phyloP scores from a whole-genome alignment of 2,113 vertebrate species.

The Anser cygnoides region DNA sequence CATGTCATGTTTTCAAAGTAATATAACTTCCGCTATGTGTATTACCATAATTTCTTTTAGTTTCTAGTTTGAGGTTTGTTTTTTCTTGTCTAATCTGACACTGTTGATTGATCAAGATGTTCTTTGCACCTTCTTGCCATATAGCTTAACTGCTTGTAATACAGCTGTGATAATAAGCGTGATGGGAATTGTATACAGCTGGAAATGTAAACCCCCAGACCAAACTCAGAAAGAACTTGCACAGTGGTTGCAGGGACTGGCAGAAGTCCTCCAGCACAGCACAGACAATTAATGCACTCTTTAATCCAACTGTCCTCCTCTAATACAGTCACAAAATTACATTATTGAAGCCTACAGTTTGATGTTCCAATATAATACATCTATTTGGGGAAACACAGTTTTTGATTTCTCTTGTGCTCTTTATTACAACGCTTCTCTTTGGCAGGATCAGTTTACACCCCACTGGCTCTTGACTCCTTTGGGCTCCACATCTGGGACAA shows the following conservation, averaged over 20 bases:
- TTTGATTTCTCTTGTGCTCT: background rate
- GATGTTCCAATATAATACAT: background rate
- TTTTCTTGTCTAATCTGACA: background rate
- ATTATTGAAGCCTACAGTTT: background rate
- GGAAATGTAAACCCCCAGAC: background rate
- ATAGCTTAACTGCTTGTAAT: background rate
- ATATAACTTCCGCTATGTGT: background rate
- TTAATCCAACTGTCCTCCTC: background rate
- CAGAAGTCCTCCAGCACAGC: background rate
- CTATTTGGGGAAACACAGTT: background rate
- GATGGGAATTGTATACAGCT: background rate
- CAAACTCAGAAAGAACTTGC: background rate
- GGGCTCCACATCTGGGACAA: background rate
- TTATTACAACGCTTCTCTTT: background rate
- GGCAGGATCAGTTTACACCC: background rate
- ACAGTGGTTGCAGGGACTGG: background rate
- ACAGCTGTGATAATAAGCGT: background rate
- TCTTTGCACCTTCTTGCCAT: background rate
- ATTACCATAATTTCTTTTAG: background rate
- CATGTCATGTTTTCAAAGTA: background rate
- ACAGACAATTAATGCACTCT: background rate
- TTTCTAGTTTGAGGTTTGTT: background rate
- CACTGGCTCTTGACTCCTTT: background rate
- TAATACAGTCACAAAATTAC: background rate
- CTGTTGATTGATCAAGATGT: background rate